Evolutionary conservation across 2,113 vertebrate species (phyloP), one percentile per base, ranked within the genome.

Genomic region (Phalacrocorax aristotelis): DNA sequence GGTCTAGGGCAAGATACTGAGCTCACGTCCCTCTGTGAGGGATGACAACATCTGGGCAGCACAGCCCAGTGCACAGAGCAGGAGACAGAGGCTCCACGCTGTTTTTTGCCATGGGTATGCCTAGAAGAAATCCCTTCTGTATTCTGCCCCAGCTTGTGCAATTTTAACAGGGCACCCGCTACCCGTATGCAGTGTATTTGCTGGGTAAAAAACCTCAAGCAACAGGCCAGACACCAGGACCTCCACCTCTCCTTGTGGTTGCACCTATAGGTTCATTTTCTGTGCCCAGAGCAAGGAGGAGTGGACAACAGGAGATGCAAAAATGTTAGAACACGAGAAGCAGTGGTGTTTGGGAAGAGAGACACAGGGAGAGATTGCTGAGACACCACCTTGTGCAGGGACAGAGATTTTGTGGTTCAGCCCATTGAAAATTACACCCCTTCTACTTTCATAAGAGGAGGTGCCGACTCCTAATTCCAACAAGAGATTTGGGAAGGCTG

Each of bases 151-250:
- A 38, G 51, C 36, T 66, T 11, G 22, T 48, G 48, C n/a, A 34
- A 5, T 38, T 5, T 3, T 26, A 32, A 32, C 18, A 36, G 11
- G 32, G n/a, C 32, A 58, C 34, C 18, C 40, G 17, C 22, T 7
- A 4, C 48, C 16, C 9, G 2, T 13, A 19, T 0, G 6, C 17
- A 19, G 46, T 25, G 5, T 13, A 17, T 40, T 17, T 32, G 18
- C 40, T 54, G 36, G 60, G 29, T 15, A 15, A 54, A 83, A 86
- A 80, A 15, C 2, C 20, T 20, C 54, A 20, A 21, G 65, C n/a
- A 13, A 9, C 2, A 6, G 16, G 19, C 27, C 26, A 76, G 58
- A 6, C 11, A 29, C n/a, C 32, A 46, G 36, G 23, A 62, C 18
- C 36, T 66, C 46, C 15, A 15, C 42, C 57, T 60, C 7, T 42